Percentiles rank a stretch among this genome's conserved stretches.
phyloP scores from a whole-genome alignment of 2,797 vertebrate genomes.

The Mycteria americana region DNA sequence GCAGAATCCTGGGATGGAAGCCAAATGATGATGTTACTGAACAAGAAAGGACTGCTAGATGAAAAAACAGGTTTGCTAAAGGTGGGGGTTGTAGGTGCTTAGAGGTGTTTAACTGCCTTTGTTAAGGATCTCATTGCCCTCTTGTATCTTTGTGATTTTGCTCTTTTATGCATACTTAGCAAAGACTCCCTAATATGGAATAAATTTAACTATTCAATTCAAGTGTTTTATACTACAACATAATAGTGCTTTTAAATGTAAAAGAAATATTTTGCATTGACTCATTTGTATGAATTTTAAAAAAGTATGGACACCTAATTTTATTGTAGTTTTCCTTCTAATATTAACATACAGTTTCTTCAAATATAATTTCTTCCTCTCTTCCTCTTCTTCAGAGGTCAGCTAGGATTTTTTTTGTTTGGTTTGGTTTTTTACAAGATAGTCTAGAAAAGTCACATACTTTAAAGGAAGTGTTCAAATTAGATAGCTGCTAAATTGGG shows the following conservation, averaged over 20 bases:
- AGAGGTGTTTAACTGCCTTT: background rate
- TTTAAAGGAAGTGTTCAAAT: background rate
- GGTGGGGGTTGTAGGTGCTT: fast-evolving
- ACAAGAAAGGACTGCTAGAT: background rate
- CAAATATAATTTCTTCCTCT: background rate
- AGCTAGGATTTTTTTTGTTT: background rate
- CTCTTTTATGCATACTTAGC: background rate
- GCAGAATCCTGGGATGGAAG: background rate
- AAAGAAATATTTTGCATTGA: background rate
- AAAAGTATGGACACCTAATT: background rate
- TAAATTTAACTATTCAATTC: background rate
- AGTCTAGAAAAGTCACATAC: background rate
- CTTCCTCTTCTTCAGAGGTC: background rate
- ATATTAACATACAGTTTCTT: background rate
- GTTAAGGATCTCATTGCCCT: background rate
- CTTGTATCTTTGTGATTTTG: background rate
- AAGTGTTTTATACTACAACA: background rate
- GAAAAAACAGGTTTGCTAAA: background rate
- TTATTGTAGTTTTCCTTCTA: background rate
- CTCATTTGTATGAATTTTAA: background rate
- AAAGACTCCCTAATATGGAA: background rate
- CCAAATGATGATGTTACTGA: background rate
- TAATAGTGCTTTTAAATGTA: background rate
- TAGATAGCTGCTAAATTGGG: background rate
- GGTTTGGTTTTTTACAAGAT: background rate